phyloP scores from a whole-genome alignment of 2,888 invertebrate genomes.

The Acholoe squamosa region DNA sequence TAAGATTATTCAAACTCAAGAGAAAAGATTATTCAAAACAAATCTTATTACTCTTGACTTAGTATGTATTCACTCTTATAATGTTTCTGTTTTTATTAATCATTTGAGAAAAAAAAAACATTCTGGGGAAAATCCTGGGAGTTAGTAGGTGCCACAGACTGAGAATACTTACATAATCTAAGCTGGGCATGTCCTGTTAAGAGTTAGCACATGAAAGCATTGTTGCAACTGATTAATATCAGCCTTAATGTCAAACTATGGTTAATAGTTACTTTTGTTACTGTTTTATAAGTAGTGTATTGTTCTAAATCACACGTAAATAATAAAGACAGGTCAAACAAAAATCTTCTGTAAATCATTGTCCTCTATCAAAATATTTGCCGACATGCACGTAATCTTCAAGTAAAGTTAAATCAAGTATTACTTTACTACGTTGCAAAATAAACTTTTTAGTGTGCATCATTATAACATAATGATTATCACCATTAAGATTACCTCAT shows the following conservation, averaged over 20 bases:
- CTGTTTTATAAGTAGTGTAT: background rate
- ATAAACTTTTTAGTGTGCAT: background rate
- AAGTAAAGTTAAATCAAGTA: background rate
- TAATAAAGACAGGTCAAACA: background rate
- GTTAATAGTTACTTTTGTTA: background rate
- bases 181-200: constrained; percentile 44
- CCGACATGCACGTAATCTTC: background rate
- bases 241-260: background rate
- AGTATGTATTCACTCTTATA: too few relatives aligned
- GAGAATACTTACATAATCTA: constrained; percentile 51
- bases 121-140: constrained; percentile 12
- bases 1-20: too few relatives aligned
- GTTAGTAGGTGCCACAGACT: constrained; percentile 28
- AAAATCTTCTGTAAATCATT: too few relatives aligned
- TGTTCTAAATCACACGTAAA: background rate
- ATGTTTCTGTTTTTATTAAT: too few relatives aligned
- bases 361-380: background rate
- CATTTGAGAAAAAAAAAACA: background rate
- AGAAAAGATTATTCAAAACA: too few relatives aligned
- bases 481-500: constrained; percentile 12
- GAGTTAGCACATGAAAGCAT: constrained; percentile 44
- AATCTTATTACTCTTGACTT: too few relatives aligned
- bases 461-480: background rate
- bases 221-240: background rate
- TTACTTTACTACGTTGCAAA: too few relatives aligned